Evolutionary conservation across 2,113 vertebrate species (phyloP).

Genomic region (Engraulis encrasicolus): DNA sequence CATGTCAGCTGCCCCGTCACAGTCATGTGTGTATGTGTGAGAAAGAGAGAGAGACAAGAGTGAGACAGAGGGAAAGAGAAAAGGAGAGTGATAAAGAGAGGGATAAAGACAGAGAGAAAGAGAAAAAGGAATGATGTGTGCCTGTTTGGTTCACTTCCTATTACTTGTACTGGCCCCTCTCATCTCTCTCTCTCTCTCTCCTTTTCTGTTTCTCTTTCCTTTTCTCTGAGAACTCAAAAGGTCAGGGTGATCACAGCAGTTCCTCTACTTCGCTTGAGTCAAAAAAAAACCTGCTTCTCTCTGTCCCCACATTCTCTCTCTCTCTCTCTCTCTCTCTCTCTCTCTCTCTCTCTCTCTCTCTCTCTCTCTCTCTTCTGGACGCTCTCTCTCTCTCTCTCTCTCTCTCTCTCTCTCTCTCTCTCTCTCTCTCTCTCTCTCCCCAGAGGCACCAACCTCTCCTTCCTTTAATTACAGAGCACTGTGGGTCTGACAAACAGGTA

Average conservation of each 20-base stretch:
- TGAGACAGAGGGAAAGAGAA: constrained; percentile 8
- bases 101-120: neutral
- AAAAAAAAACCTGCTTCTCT: too few relatives aligned
- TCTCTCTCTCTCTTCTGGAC: neutral
- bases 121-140: neutral
- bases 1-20: neutral
- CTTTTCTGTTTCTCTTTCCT: too few relatives aligned
- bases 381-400: too few relatives aligned
- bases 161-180: neutral
- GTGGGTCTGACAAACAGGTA: constrained; percentile 7
- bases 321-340: neutral
- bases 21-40: neutral
- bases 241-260: neutral
- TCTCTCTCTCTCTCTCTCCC: neutral
- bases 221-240: neutral
- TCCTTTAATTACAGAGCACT: constrained; percentile 9
- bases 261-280: neutral
- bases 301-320: neutral
- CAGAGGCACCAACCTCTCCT: neutral
- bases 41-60: constrained; percentile 51
- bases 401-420: neutral
- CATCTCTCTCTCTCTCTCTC: too few relatives aligned
- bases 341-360: neutral
- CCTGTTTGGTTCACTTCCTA: neutral
- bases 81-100: neutral